Evolutionary conservation across 2,113 vertebrate species (phyloP), one percentile per base, ranked within the genome.

Genomic region (Vulpes ferrilata): DNA sequence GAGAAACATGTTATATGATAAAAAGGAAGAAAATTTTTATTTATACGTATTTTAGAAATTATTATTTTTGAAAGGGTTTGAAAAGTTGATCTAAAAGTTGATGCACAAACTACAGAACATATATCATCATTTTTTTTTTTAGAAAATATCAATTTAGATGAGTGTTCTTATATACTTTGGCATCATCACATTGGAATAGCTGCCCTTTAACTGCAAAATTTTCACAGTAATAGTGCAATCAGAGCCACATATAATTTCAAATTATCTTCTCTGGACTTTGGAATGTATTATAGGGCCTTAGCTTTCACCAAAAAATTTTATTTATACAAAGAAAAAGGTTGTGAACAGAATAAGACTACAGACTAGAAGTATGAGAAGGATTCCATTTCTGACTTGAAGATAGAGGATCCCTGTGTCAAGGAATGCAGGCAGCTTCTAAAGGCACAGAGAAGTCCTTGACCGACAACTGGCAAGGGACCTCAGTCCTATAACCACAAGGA

Each of bases 11-110:
- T 38, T 90, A 87, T 43, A 57, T 67, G 74, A 80, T 59, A 51
- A 84, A 90, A 95, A 85, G 9, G 11, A 71, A 92, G 43, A 80
- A 90, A 87, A 71, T 57, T 43, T 1, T 43, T 43, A 43, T 43
- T 43, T 43, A 43, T 43, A 43, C 43, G 7, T 43, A 43, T 43
- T 43, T 43, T 43, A 43, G 43, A 43, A 4, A 8, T 38, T 35
- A 82, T 38, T 85, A 30, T 38, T 96, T 97, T 95, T 94, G 25
- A 85, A 88, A 95, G 43, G 2, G 43, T 73, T 95, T 74, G 59
- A 74, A 69, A 69, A 69, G 32, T 35, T 80, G 25, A 87, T 92
- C 30, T 32, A 65, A 97, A 78, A 6, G 2, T 62, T 86, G 4
- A 60, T 65, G 11, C 69, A 84, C 51, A 86, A 82, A 93, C 51